Percentiles rank a stretch among this genome's conserved stretches.
phyloP scores from a whole-genome alignment of 2,888 invertebrate species.

The Athalia cordata region DNA sequence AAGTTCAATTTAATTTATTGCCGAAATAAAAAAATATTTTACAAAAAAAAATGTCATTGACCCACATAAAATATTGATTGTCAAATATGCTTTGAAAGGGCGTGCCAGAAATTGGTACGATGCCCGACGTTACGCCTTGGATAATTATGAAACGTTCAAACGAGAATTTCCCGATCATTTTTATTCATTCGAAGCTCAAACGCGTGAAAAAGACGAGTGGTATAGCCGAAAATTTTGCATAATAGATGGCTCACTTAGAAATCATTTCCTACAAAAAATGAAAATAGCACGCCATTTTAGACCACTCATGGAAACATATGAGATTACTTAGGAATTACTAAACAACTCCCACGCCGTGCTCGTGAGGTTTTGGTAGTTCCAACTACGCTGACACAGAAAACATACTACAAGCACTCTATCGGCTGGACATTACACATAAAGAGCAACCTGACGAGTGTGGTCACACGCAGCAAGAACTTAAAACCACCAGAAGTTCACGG shows the following conservation, averaged over 20 bases:
- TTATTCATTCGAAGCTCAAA: conserved; percentile 44
- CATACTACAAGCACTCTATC: not conserved
- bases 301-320: conserved; percentile 36
- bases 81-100: conserved; percentile 36
- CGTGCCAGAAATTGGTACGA: conserved; percentile 47
- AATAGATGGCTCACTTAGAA: conserved; percentile 28
- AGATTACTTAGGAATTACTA: conserved; percentile 48
- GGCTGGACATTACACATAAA: not conserved
- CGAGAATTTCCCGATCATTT: conserved; percentile 43
- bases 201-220: conserved; percentile 43
- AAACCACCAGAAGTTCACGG: not conserved
- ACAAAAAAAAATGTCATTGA: conserved; percentile 4
- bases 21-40: conserved; percentile 4
- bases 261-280: conserved; percentile 46
- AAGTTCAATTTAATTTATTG: not conserved
- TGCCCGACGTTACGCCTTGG: conserved; percentile 2
- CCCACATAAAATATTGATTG: conserved; percentile 12
- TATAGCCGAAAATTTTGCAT: conserved; percentile 18
- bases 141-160: conserved; percentile 15
- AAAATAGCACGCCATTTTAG: conserved; percentile 44
- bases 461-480: not conserved
- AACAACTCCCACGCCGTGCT: conserved; percentile 47
- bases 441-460: not conserved
- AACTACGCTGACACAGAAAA: not conserved
- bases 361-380: not conserved